Evolutionary conservation across 53 echinoderm and acorn worm species (phyloP), one percentile per base, ranked within the genome.

Genomic region (Patiria pectinifera): DNA sequence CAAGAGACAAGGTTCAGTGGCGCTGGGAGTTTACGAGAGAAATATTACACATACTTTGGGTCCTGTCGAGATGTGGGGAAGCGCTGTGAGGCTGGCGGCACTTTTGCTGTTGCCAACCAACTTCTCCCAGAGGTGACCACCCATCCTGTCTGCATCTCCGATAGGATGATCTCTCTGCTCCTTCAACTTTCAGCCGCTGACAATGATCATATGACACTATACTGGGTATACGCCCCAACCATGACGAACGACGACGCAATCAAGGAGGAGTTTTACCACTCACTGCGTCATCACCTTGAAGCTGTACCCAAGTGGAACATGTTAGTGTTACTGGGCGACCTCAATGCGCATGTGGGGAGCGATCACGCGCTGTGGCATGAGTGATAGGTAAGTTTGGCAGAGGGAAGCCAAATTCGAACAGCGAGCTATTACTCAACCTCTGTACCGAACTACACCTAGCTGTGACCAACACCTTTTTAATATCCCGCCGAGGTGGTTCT

Each of bases 381-480:
- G 72, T 89, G 16, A 46, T 89, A 22, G 94, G 92, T 7, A 92
- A 92, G 71, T 89, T 92, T 84, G 92, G 92, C 62, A 82, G 59
- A 46, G 83, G 92, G 8, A 87, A 88, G 47, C 48, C 78, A 23
- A 93, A 95, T 74, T 83, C 61, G 53, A 95, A 95, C 83, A 90
- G 92, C 62, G 88, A 92, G 12, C 21, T 87, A 19, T 74, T 95
- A 26, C 84, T 95, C 59, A 53, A 62, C 10, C 75, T 95, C 62
- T 95, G 93, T 49, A 82, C 86, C 44, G 84, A 85, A 59, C 84
- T 79, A 48, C 62, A 85, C 15, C 95, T 95, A 62, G 82, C 58
- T 62, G 71, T 93, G 22, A 93, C 95, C 84, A 95, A 95, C 66
- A 95, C 95, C 16, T 93, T 78, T 72, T 95, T 93, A 74, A 78